Base-by-base conservation (phyloP, 2,797 vertebrate species). In the Ceyx erithaca region DNA sequence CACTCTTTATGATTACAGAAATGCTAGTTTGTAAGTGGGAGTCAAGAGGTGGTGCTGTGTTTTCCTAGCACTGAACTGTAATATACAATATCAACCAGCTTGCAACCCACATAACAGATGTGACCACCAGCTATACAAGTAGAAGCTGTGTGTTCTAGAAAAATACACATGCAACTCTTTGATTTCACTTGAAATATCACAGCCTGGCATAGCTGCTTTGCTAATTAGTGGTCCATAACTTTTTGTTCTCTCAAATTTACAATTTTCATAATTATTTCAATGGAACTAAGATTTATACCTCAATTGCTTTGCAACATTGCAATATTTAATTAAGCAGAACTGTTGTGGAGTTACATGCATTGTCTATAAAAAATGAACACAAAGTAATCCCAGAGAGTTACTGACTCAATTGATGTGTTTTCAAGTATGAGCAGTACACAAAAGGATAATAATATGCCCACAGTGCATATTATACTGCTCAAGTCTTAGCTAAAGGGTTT, bases 111-210 rank as follows among this genome's bases (percentile, higher is more conserved):
- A 28, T 40, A 82, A 52, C 68, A 80, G 45, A 76, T 89, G 77
- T 73, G 54, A 87, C 81, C 85, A 72, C 69, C 68, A 93, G 66
- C 68, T 76, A 55, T 54, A 22, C 63, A 91, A 87, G 59, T 66
- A 71, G 82, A 87, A 73, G 78, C 25, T 73, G 76, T 46, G 57
- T 79, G 49, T 80, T 83, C 71, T 80, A 79, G 61, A 92, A 87
- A 89, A 95, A 82, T 49, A 54, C 80, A 75, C 31, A 66, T 46
- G 57, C 51, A 78, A 59, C 57, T 72, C 31, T 78, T 63, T 72
- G 21, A 77, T 80, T 90, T 91, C 22, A 30, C 9, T 71, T 59
- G 43, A 90, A 92, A 80, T 55, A 59, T 14, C 61, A 52, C 35
- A 80, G 0, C 25, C 37, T 75, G 58, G 30, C 10, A 64, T 55